Conservation (phyloP, 2,113 vertebrate genomes). For the Oreochromis tanganicae region DNA sequence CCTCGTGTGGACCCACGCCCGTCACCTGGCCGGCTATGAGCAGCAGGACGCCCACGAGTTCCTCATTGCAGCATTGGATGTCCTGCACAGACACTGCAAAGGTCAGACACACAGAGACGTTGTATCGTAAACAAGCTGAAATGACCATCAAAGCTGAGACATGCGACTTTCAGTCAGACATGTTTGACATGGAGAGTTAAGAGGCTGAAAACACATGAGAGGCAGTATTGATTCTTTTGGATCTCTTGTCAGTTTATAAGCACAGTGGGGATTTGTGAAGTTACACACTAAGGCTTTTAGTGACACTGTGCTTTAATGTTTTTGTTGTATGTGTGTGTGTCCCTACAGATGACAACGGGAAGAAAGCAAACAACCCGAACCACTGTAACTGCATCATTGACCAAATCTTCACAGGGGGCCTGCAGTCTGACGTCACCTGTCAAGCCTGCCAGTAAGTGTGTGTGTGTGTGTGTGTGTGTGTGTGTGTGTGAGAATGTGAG, state of each 20-base stretch:
- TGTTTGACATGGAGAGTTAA: neutral
- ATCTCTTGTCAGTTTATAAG: neutral
- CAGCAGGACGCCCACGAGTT: conserved; percentile 99
- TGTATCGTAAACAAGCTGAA: neutral
- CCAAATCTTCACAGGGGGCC: conserved; percentile 96
- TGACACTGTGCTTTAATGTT: neutral
- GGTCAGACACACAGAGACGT: conserved; percentile 50
- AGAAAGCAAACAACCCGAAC: conserved; percentile 97
- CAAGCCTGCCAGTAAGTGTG: conserved; percentile 93
- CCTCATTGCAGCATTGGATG: conserved; percentile 97
- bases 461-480: conserved; percentile 48
- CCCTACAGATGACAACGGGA: conserved; percentile 84
- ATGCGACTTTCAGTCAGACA: neutral
- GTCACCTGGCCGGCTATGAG: conserved; percentile 97
- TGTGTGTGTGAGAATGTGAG: conserved; percentile 20
- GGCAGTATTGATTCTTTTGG: neutral
- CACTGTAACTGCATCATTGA: conserved; percentile 99
- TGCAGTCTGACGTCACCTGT: conserved; percentile 97
- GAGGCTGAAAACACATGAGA: neutral
- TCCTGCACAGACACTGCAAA: conserved; percentile 98
- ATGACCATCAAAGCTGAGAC: neutral
- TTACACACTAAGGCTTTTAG: neutral
- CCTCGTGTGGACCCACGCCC: conserved; percentile 97
- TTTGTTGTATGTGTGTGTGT: neutral
- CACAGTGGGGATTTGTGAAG: neutral